Evolutionary conservation across 2,113 vertebrate species (phyloP).

Genomic region (Centropus unirufus): DNA sequence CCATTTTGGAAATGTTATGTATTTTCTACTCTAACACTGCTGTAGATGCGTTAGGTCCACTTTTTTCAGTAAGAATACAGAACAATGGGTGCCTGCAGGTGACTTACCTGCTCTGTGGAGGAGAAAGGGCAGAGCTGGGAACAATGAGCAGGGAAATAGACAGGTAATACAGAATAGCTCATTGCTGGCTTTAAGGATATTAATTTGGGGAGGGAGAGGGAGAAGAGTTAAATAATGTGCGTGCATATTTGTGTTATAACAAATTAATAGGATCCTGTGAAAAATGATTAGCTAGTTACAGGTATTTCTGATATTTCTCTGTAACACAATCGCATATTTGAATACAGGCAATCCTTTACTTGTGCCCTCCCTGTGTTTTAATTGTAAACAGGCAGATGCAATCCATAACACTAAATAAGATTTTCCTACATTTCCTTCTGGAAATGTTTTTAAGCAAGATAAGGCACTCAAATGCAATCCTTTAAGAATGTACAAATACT

Average conservation of each 20-base stretch:
- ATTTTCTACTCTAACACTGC: background rate
- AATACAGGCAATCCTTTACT: background rate
- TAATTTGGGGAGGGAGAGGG: no score
- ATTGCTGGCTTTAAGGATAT: background rate
- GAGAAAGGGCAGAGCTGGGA: background rate
- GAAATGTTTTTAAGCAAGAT: slow-evolving; percentile 58
- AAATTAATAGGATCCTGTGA: background rate
- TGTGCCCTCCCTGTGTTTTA: background rate
- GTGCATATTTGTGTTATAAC: background rate
- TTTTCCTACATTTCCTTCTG: background rate
- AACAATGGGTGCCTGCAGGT: background rate
- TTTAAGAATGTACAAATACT: slow-evolving; percentile 52
- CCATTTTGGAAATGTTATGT: background rate
- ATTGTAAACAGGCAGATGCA: slow-evolving; percentile 33
- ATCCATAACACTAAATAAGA: background rate
- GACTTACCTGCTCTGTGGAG: background rate
- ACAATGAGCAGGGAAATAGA: background rate
- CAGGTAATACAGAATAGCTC: background rate
- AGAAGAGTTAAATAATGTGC: background rate
- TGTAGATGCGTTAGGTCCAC: background rate
- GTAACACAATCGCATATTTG: background rate
- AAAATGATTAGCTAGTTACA: background rate
- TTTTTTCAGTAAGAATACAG: background rate
- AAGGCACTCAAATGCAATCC: slow-evolving; percentile 60
- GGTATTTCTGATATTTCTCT: background rate